Conservation (phyloP, 2,113 vertebrate genomes). For the Chitala chitala region DNA sequence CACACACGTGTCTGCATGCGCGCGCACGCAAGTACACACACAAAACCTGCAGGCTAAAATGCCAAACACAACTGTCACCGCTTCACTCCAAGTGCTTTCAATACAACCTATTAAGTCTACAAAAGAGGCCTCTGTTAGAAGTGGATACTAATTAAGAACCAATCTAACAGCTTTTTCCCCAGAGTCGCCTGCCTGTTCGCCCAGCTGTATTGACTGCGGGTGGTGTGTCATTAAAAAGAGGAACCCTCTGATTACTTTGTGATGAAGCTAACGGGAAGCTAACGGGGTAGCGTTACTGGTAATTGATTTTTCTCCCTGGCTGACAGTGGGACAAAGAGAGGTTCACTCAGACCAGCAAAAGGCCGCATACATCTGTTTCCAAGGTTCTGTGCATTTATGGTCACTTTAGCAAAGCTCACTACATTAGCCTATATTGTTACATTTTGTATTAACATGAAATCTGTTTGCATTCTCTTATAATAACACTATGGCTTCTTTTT, state of each 20-base stretch:
- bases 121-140: background rate
- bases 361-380: background rate
- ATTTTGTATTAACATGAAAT: background rate
- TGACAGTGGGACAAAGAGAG: background rate
- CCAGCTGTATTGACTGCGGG: slow-evolving; percentile 2
- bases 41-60: background rate
- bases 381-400: background rate
- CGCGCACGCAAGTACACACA: background rate
- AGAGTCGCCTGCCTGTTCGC: background rate
- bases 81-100: background rate
- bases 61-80: background rate
- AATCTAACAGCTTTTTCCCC: background rate
- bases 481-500: background rate
- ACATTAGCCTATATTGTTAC: background rate
- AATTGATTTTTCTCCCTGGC: background rate
- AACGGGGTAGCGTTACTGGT: background rate
- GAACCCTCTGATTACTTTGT: background rate
- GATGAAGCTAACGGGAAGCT: slow-evolving; percentile 1
- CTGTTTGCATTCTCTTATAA: background rate
- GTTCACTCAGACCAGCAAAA: background rate
- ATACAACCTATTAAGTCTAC: background rate
- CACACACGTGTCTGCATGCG: background rate
- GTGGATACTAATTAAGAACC: background rate
- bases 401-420: background rate
- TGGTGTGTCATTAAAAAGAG: background rate